Evolutionary conservation across 64 coral and sea anemone species (phyloP).

Genomic region (Pocillopora damicornis): DNA sequence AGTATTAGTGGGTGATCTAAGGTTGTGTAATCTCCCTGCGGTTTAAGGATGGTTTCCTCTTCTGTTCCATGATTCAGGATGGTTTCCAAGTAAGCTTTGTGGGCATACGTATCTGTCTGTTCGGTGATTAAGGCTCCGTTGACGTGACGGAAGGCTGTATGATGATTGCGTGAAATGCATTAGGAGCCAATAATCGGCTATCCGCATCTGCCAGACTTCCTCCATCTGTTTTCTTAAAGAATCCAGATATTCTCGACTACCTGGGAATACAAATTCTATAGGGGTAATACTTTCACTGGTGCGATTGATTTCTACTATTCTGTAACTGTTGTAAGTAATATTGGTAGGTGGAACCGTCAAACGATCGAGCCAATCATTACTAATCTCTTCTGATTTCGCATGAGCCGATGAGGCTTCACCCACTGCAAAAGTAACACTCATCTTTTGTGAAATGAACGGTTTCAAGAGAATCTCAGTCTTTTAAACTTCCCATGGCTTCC

Average conservation of each 20-base stretch:
- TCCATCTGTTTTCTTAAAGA: neutral
- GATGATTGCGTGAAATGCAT: constrained; percentile 15
- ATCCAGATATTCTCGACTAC: neutral
- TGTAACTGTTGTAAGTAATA: neutral
- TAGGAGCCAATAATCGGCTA: neutral
- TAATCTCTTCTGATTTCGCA: too few species aligned
- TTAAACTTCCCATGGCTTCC: too few species aligned
- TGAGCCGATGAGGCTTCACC: too few species aligned
- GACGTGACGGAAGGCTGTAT: neutral
- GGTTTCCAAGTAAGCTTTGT: constrained; percentile 29
- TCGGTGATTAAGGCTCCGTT: neutral
- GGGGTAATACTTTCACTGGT: neutral
- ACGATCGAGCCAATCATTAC: too few species aligned
- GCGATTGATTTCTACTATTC: neutral
- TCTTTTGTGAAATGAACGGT: too few species aligned
- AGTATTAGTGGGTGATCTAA: neutral
- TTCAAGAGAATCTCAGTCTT: too few species aligned
- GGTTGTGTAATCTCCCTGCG: neutral
- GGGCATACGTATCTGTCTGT: constrained; percentile 10
- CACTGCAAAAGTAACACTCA: too few species aligned
- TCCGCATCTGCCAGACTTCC: neutral
- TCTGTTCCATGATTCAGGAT: constrained; percentile 7
- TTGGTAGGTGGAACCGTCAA: too few species aligned
- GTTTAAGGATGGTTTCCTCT: neutral
- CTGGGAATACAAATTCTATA: neutral